Conservation (phyloP, 2,113 vertebrate genomes). For the Pyxicephalus adspersus region DNA sequence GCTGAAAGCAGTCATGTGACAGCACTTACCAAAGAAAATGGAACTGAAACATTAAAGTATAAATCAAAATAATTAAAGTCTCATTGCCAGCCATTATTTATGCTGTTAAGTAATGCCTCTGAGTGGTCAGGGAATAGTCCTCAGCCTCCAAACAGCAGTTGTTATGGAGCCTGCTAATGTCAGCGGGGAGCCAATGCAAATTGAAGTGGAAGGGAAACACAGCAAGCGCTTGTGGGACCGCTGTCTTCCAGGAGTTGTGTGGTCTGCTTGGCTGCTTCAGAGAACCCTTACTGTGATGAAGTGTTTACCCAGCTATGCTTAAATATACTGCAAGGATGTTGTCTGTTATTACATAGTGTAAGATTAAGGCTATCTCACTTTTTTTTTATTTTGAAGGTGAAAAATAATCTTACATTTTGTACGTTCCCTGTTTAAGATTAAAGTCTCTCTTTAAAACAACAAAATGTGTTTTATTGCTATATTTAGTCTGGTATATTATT, state of each 20-base stretch:
- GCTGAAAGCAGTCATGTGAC: conserved; percentile 21
- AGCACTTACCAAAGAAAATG: background rate
- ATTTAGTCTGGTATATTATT: background rate
- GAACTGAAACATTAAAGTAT: conserved; percentile 23
- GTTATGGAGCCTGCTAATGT: conserved; percentile 47
- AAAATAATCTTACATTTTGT: background rate
- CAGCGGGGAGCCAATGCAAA: conserved; percentile 43
- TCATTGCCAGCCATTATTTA: conserved; percentile 50
- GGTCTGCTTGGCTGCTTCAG: background rate
- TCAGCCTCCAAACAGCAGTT: conserved; percentile 29
- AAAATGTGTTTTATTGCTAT: background rate
- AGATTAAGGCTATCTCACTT: background rate
- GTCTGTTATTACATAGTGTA: conserved; percentile 21
- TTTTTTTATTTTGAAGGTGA: background rate
- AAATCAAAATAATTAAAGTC: conserved; percentile 46
- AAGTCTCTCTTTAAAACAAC: background rate
- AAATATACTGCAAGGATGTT: background rate
- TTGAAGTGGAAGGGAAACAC: conserved; percentile 48
- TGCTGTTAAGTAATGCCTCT: conserved; percentile 48
- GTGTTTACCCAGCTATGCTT: conserved; percentile 8
- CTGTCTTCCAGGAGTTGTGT: conserved; percentile 38
- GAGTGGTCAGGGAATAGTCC: conserved; percentile 53
- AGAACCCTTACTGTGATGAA: conserved; percentile 16
- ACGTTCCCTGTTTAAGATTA: background rate
- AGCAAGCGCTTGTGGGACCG: background rate